Percentiles rank a stretch among this genome's conserved stretches.
Conservation (phyloP, 1,140 invertebrate species). For the roundworm (Caenorhabditis elegans) region DNA sequence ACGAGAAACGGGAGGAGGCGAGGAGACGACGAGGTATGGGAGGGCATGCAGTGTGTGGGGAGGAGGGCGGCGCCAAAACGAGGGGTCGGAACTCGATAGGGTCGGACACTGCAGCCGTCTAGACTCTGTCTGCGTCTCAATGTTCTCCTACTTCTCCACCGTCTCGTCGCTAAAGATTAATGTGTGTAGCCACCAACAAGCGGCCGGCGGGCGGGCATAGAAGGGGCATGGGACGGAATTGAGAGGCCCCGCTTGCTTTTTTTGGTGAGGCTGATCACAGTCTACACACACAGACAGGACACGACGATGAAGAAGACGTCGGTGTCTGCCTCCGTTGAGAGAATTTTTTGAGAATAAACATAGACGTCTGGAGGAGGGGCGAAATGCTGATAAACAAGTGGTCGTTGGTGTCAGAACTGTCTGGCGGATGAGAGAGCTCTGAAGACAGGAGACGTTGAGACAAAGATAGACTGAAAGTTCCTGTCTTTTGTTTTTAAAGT, state of each 20-base stretch:
- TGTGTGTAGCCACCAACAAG: not conserved
- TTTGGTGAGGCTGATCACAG: not conserved
- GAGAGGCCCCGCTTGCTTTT: not conserved
- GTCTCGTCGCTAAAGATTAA: constrained; percentile 14
- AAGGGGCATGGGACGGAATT: not conserved
- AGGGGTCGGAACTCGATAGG: constrained; percentile 25
- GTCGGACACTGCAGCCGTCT: constrained; percentile 27
- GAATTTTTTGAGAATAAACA: no score
- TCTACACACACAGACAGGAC: not conserved
- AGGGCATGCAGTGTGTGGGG: not conserved
- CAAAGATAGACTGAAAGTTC: no score
- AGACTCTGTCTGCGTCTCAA: constrained; percentile 21
- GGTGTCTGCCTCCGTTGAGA: no score
- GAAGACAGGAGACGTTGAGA: no score
- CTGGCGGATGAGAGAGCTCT: no score
- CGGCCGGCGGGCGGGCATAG: not conserved
- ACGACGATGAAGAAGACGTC: no score
- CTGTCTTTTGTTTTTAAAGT: no score
- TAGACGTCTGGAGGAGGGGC: no score
- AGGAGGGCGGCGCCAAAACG: constrained; percentile 18
- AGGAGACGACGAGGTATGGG: not conserved
- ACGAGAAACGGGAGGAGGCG: not conserved
- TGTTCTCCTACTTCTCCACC: not conserved
- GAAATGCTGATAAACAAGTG: no score
- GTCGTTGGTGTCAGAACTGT: no score